A percentile compares a stretch with the other conserved stretches of the same genome.
These are phyloP conservation scores for Malurus alboscapulatus DNA, from an alignment of 2,113 vertebrate species.

Conservation along the genomic window DNA sequence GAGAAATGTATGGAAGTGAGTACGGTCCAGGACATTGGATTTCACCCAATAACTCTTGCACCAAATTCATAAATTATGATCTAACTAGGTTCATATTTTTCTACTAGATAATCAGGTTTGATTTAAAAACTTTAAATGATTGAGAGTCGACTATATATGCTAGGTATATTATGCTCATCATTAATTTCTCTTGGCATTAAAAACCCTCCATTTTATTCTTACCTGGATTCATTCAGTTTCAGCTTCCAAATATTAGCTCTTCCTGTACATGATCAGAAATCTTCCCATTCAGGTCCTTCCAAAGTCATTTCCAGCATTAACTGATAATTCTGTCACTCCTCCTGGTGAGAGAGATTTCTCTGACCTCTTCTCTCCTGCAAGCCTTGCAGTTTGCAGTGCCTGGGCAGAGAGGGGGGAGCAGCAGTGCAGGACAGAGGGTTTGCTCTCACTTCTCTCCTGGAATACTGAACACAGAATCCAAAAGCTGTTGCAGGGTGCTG, in stretches of 20 bases:
- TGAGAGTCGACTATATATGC: slow-evolving; percentile 26
- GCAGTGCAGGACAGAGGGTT: neutral
- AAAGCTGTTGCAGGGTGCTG: neutral
- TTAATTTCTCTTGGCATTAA: slow-evolving; percentile 31
- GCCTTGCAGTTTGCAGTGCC: neutral
- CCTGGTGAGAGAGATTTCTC: neutral
- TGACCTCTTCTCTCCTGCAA: neutral
- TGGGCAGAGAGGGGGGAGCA: neutral
- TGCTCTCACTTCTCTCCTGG: neutral
- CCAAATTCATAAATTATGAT: slow-evolving; percentile 49
- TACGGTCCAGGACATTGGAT: slow-evolving; percentile 46
- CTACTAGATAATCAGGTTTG: slow-evolving; percentile 49
- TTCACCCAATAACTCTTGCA: slow-evolving; percentile 38
- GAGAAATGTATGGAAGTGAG: slow-evolving; percentile 1
- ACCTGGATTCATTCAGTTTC: neutral
- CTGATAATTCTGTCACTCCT: neutral
- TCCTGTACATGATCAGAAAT: neutral
- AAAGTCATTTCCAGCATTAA: neutral
- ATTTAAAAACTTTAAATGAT: slow-evolving; percentile 64
- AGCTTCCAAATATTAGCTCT: neutral
- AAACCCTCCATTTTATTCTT: neutral
- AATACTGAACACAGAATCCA: neutral
- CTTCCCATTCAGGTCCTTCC: neutral
- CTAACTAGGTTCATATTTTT: slow-evolving; percentile 49
- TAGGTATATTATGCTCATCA: slow-evolving; percentile 36